A percentile compares a stretch with the other conserved stretches of the same genome.
phyloP scores from a whole-genome alignment of 2,797 vertebrate species.

The Peromyscus aztecus region DNA sequence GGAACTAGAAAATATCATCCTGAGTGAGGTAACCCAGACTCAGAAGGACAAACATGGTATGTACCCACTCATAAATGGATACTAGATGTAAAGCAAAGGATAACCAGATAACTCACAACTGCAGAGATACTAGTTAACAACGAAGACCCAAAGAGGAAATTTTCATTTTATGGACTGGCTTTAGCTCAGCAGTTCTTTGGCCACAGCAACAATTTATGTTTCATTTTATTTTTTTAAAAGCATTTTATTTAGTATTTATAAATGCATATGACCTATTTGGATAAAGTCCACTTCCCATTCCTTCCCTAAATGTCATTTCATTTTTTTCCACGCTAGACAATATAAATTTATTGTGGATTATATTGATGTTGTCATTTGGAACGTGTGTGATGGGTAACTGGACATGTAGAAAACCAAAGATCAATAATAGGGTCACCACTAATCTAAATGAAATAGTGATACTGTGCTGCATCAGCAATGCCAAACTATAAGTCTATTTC shows the following conservation, averaged over 20 bases:
- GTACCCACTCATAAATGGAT: too few species aligned
- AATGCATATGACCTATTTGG: neutral
- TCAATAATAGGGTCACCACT: neutral
- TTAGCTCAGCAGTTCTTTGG: neutral
- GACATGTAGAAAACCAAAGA: neutral
- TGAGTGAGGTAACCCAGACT: too few species aligned
- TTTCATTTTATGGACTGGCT: neutral
- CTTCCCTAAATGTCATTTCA: neutral
- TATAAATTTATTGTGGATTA: neutral
- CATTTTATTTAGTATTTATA: neutral
- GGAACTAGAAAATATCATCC: too few species aligned
- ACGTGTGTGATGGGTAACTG: neutral
- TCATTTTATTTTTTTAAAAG: neutral
- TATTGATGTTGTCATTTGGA: neutral
- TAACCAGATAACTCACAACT: too few species aligned
- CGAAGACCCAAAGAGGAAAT: too few species aligned
- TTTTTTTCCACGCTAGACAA: neutral
- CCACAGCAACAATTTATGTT: neutral
- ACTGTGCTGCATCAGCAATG: neutral
- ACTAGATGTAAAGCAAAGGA: too few species aligned
- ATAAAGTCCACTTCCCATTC: neutral
- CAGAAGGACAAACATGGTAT: too few species aligned
- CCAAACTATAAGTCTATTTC: neutral
- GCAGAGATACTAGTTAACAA: too few species aligned
- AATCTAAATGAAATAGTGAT: neutral